A percentile compares a stretch with the other conserved stretches of the same genome.
These are phyloP conservation scores for Salvelinus fontinalis DNA, from an alignment of 2,113 vertebrate genomes.

Conservation along the genomic window DNA sequence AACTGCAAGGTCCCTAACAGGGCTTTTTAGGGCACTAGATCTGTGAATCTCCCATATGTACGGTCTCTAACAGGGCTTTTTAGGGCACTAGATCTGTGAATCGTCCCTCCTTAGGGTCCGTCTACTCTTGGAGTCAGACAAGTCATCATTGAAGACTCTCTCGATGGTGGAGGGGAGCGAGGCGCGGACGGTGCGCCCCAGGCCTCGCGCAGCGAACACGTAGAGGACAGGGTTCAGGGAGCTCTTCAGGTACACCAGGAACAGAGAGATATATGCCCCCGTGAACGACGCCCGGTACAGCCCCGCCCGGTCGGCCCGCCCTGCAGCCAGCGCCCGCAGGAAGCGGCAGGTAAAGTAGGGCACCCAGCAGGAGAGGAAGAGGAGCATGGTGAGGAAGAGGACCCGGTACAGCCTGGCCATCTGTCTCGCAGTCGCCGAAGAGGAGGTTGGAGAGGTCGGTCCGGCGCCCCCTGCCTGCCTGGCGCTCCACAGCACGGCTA, in stretches of 20 bases:
- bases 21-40: neutral
- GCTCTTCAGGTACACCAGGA: conserved; percentile 74
- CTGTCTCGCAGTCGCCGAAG: conserved; percentile 35
- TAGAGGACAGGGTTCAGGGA: conserved; percentile 76
- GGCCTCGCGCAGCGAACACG: conserved; percentile 73
- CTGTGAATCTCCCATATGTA: neutral
- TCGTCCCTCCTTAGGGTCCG: conserved; percentile 65
- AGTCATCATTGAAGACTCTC: conserved; percentile 73
- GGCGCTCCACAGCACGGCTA: conserved; percentile 63
- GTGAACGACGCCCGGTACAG: fast-evolving
- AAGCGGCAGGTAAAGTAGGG: conserved; percentile 77
- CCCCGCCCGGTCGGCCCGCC: fast-evolving
- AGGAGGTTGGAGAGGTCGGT: conserved; percentile 7
- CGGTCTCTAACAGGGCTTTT: neutral
- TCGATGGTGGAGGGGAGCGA: conserved; percentile 72
- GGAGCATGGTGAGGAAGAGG: conserved; percentile 75
- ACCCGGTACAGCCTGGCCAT: conserved; percentile 71
- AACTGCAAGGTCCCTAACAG: too few species aligned
- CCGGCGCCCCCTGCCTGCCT: conserved; percentile 18
- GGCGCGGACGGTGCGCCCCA: conserved; percentile 62
- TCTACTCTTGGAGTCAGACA: conserved; percentile 63
- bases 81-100: conserved; percentile 61
- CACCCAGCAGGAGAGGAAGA: conserved; percentile 79
- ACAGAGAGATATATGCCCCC: conserved; percentile 64
- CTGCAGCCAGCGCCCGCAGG: conserved; percentile 37